Evolutionary conservation across 64 coral and sea anemone species (phyloP).

Genomic region (Stylophora pistillata): DNA sequence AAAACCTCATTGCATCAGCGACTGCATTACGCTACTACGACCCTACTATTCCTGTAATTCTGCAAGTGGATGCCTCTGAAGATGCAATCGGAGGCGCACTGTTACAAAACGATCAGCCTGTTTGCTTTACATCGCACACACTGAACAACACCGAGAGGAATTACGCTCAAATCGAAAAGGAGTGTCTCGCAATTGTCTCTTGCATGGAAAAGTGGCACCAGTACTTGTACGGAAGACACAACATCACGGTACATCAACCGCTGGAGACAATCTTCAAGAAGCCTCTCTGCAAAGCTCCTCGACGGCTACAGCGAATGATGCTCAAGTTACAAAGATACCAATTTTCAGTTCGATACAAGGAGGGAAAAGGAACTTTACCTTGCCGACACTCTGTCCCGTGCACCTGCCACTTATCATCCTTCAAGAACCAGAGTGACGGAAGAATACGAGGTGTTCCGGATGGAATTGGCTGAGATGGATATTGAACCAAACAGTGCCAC

Average conservation of each 20-base stretch:
- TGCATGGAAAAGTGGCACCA: slow-evolving; percentile 20
- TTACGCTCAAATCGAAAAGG: slow-evolving; percentile 16
- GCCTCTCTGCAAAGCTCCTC: slow-evolving; percentile 1
- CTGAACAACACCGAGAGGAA: slow-evolving; percentile 19
- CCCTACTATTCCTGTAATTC: slow-evolving; percentile 1
- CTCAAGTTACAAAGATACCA: slow-evolving; percentile 33
- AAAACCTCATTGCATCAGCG: slow-evolving; percentile 12
- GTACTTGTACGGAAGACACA: slow-evolving; percentile 26
- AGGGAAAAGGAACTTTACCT: slow-evolving; percentile 46
- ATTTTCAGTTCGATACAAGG: slow-evolving; percentile 28
- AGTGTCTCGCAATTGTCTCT: slow-evolving; percentile 9
- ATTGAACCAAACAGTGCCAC: slow-evolving; percentile 13
- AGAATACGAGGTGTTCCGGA: slow-evolving; percentile 21
- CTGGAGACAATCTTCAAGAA: slow-evolving; percentile 31
- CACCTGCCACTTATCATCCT: neutral
- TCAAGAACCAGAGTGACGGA: neutral
- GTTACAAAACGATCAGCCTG: slow-evolving; percentile 33
- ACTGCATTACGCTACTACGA: slow-evolving; percentile 42
- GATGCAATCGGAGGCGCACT: slow-evolving; percentile 12
- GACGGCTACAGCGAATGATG: slow-evolving; percentile 49
- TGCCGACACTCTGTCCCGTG: slow-evolving; percentile 18
- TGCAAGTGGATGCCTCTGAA: slow-evolving; percentile 7
- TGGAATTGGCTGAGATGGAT: slow-evolving; percentile 13
- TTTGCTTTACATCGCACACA: slow-evolving; percentile 3
- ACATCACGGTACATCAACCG: slow-evolving; percentile 15